Conservation (phyloP, 1,140 invertebrate species). For the Aphis craccivora region DNA sequence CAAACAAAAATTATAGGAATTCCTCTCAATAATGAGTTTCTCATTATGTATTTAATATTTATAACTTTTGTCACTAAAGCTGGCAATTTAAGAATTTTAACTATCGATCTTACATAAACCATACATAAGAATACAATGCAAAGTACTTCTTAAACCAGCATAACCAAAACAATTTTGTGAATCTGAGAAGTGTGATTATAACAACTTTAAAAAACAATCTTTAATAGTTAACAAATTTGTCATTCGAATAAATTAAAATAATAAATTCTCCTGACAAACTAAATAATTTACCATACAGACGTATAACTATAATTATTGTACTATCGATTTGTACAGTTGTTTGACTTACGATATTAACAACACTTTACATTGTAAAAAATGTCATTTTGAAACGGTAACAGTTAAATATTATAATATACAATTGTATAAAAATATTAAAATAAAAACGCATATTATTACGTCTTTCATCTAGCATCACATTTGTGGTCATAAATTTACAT, state of each 20-base stretch:
- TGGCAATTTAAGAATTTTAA: not conserved
- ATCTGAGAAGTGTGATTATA: not conserved
- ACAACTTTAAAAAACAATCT: not conserved
- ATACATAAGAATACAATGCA: not conserved
- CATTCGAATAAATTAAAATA: not conserved
- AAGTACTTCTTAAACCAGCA: not conserved
- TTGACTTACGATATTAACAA: not conserved
- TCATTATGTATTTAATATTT: not conserved
- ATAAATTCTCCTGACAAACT: not conserved
- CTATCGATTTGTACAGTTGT: not conserved
- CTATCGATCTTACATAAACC: not conserved
- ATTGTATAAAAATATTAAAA: not conserved
- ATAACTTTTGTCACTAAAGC: not conserved
- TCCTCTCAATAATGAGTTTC: not conserved
- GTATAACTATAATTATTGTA: not conserved
- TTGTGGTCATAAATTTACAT: not conserved
- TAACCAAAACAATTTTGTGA: not conserved
- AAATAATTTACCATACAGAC: not conserved
- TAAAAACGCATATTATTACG: not conserved
- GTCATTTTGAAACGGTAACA: not conserved
- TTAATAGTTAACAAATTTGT: not conserved
- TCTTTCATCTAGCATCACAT: not conserved
- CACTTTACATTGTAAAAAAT: not conserved
- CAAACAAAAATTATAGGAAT: not conserved
- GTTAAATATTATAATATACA: not conserved